Evolutionary conservation across 2,113 vertebrate genomes (phyloP).

Genomic region (Trematomus loennbergii): DNA sequence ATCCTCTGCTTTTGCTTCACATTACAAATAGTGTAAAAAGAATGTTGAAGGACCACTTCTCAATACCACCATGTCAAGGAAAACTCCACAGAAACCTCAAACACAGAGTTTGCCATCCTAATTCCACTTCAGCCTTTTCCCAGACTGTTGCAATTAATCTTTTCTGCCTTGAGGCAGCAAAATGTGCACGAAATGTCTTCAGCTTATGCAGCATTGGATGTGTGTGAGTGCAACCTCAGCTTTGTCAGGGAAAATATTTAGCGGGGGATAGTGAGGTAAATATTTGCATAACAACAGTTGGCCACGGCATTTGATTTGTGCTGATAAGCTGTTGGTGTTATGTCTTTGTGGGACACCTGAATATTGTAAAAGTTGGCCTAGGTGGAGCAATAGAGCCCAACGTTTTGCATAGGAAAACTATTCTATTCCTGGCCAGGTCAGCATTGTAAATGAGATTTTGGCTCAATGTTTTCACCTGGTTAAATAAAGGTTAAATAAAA

Average conservation of each 20-base stretch:
- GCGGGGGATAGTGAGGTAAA: conserved; percentile 59
- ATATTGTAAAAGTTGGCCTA: conserved; percentile 11
- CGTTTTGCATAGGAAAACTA: not conserved
- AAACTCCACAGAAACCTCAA: conserved; percentile 4
- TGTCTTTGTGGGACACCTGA: conserved; percentile 23
- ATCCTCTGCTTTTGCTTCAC: conserved; percentile 26
- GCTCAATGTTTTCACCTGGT: not conserved
- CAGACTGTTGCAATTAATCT: conserved; percentile 44
- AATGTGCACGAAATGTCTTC: conserved; percentile 24
- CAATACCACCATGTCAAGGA: not conserved
- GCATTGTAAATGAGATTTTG: too few species aligned
- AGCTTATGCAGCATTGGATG: conserved; percentile 3
- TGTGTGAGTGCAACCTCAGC: conserved; percentile 46
- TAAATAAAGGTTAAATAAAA: too few species aligned
- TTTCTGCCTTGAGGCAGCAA: conserved; percentile 4
- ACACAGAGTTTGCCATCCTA: conserved; percentile 21
- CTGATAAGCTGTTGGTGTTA: conserved; percentile 46
- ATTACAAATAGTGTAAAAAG: not conserved
- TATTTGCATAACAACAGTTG: conserved; percentile 40
- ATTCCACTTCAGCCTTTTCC: conserved; percentile 10
- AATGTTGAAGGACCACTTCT: not conserved
- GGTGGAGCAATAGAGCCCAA: not conserved
- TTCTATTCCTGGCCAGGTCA: too few species aligned
- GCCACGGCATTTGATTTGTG: conserved; percentile 35
- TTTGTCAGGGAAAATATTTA: conserved; percentile 46